These are phyloP conservation scores for Poecilia picta DNA, from an alignment of 2,797 vertebrate genomes.

Conservation along the genomic window DNA sequence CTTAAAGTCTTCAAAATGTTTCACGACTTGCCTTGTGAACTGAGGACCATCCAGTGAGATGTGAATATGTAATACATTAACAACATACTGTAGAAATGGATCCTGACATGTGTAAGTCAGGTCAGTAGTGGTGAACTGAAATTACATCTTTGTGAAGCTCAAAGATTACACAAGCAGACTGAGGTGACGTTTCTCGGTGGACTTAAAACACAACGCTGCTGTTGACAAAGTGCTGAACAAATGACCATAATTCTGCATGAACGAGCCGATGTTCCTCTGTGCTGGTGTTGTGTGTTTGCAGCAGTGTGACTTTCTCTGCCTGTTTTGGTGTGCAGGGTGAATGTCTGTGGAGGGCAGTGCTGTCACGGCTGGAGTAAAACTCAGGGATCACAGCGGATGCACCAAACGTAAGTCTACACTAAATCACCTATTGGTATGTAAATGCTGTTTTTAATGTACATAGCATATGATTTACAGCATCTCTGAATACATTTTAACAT, in stretches of 20 bases:
- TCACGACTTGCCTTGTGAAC: background rate
- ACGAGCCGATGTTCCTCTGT: background rate
- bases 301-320: constrained; percentile 6
- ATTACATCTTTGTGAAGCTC: background rate
- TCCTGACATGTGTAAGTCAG: background rate
- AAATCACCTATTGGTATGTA: background rate
- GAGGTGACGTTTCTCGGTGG: background rate
- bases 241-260: background rate
- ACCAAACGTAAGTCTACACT: constrained; percentile 91
- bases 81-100: background rate
- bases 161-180: background rate
- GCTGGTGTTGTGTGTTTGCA: background rate
- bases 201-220: background rate
- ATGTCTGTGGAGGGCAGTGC: constrained; percentile 96
- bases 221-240: background rate
- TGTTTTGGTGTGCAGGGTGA: constrained; percentile 85
- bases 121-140: background rate
- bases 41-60: background rate
- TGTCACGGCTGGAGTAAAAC: constrained; percentile 95
- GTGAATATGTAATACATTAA: background rate
- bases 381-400: constrained; percentile 93
- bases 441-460: background rate
- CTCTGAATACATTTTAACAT: background rate
- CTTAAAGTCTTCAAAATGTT: background rate
- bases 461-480: background rate